Conservation (phyloP, 2,113 vertebrate species). For the Atrichornis clamosus region DNA sequence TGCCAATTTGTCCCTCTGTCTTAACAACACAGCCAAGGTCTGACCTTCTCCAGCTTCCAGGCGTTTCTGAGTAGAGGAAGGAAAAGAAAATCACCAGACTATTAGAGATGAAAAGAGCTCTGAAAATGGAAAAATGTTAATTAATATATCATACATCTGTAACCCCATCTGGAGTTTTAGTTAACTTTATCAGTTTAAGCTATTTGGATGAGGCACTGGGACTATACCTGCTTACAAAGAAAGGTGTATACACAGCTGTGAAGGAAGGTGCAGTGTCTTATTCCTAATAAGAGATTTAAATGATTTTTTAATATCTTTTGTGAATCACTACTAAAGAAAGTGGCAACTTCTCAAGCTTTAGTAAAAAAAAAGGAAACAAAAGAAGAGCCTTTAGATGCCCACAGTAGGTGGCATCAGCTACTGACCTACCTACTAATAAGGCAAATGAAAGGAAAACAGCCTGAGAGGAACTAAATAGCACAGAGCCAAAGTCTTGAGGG, state of each 20-base stretch:
- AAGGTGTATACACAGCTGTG: background rate
- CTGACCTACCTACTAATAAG: slow-evolving; percentile 71
- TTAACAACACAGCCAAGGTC: slow-evolving; percentile 4
- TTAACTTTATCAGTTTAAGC: background rate
- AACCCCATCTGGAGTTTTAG: background rate
- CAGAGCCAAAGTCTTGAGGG: slow-evolving; percentile 26
- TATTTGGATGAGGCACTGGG: background rate
- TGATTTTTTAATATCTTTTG: slow-evolving; percentile 46
- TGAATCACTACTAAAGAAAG: slow-evolving; percentile 37
- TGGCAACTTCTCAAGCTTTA: slow-evolving; percentile 54
- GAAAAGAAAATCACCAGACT: background rate
- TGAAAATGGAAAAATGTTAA: background rate
- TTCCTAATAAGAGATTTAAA: slow-evolving; percentile 13
- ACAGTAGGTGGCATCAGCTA: slow-evolving; percentile 70
- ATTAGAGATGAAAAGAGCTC: background rate
- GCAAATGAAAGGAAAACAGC: slow-evolving; percentile 71
- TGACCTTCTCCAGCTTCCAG: slow-evolving; percentile 15
- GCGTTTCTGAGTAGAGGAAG: background rate
- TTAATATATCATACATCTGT: background rate
- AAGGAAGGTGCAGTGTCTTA: background rate
- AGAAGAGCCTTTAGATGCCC: slow-evolving; percentile 68
- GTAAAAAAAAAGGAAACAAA: slow-evolving; percentile 44
- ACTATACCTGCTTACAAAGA: background rate
- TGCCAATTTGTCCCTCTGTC: slow-evolving; percentile 10
- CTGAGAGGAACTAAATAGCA: slow-evolving; percentile 63